Evolutionary conservation across 2,888 invertebrate genomes (phyloP).

Genomic region (Euzophera pinguis): DNA sequence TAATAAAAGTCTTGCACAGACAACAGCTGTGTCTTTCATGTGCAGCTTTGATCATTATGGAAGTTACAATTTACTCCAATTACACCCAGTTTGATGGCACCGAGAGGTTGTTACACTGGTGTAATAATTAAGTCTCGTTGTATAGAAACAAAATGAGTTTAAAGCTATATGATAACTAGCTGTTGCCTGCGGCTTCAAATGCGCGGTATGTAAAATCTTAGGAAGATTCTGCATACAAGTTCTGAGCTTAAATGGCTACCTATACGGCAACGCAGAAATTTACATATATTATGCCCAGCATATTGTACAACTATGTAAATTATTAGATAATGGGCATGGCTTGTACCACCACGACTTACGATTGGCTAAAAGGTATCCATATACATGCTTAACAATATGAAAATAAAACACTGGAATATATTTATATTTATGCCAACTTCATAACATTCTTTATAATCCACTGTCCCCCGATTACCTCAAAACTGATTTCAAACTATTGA

Average conservation of each 20-base stretch:
- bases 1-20: too few relatives aligned
- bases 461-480: too few relatives aligned
- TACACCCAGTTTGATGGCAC: background rate
- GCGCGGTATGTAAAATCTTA: too few relatives aligned
- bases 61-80: constrained; percentile 10
- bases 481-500: too few relatives aligned
- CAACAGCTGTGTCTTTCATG: background rate
- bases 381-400: constrained; percentile 11
- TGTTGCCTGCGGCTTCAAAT: too few relatives aligned
- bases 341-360: constrained; percentile 38
- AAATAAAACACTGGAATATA: constrained; percentile 1
- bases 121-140: background rate
- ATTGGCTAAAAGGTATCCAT: constrained; percentile 26
- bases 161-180: too few relatives aligned
- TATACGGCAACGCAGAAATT: too few relatives aligned
- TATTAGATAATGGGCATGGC: constrained; percentile 31
- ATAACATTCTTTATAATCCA: too few relatives aligned
- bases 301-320: constrained; percentile 30
- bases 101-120: background rate
- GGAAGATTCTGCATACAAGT: too few relatives aligned
- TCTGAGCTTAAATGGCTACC: too few relatives aligned
- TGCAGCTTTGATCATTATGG: background rate
- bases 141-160: background rate
- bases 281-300: too few relatives aligned
- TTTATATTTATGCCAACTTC: too few relatives aligned